These are phyloP conservation scores for Catagonus wagneri DNA, from an alignment of 2,113 vertebrate species.

Conservation along the genomic window DNA sequence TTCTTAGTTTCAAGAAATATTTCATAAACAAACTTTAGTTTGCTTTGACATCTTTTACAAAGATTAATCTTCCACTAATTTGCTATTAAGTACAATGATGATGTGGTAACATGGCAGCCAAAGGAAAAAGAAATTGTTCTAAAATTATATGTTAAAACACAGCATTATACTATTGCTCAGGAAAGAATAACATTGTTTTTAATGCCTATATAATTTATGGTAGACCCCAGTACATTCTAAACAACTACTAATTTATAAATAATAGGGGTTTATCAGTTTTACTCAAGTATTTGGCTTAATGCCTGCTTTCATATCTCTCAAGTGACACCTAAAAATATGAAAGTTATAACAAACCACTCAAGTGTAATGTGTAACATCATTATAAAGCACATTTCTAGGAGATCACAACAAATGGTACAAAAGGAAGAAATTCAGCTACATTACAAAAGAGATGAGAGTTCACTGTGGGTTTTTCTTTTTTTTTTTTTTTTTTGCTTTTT, in stretches of 20 bases:
- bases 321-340: constrained; percentile 35
- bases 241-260: constrained; percentile 44
- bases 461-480: no score
- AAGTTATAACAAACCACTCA: constrained; percentile 10
- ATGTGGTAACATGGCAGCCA: background rate
- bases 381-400: background rate
- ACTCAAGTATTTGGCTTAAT: constrained; percentile 50
- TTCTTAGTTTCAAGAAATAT: background rate
- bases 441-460: background rate
- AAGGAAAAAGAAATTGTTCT: background rate
- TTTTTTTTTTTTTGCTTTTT: no score
- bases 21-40: background rate
- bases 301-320: constrained; percentile 1
- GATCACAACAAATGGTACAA: background rate
- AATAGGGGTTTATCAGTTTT: constrained; percentile 10
- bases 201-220: background rate
- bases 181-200: background rate
- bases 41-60: background rate
- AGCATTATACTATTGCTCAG: background rate
- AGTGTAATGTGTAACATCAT: background rate
- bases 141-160: background rate
- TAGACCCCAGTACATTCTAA: background rate
- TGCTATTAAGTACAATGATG: background rate
- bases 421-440: background rate
- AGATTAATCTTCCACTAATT: background rate